These are phyloP conservation scores for Ispidina lecontei DNA, from an alignment of 2,797 vertebrate species.

Conservation along the genomic window DNA sequence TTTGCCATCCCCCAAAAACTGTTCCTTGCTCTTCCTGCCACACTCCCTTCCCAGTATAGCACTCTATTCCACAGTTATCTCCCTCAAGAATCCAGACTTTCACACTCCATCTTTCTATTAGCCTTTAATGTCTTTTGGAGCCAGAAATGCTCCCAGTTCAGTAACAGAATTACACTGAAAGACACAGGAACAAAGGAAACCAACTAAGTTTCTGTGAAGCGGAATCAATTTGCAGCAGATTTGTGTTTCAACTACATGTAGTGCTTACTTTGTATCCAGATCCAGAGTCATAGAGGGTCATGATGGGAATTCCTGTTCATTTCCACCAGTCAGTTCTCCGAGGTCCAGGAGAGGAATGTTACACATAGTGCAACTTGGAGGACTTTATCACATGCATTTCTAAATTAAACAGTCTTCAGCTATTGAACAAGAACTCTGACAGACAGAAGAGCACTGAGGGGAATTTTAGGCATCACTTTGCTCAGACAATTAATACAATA, in stretches of 20 bases:
- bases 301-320: background rate
- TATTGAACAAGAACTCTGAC: background rate
- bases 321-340: background rate
- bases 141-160: conserved; percentile 26
- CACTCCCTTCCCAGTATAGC: background rate
- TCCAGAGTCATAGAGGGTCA: background rate
- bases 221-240: conserved; percentile 21
- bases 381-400: background rate
- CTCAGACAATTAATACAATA: conserved; percentile 8
- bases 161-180: conserved; percentile 54
- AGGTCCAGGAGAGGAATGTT: background rate
- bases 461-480: conserved; percentile 22
- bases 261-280: background rate
- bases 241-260: background rate
- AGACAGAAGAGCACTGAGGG: background rate
- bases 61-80: conserved; percentile 10
- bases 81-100: conserved; percentile 28
- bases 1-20: background rate
- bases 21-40: background rate
- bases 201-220: conserved; percentile 35
- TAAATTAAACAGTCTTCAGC: background rate
- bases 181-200: conserved; percentile 40
- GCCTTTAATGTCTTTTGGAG: conserved; percentile 11
- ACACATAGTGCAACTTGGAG: background rate
- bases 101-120: conserved; percentile 20